phyloP scores from a whole-genome alignment of 2,888 invertebrate genomes.

The Ennomos quercinarius region DNA sequence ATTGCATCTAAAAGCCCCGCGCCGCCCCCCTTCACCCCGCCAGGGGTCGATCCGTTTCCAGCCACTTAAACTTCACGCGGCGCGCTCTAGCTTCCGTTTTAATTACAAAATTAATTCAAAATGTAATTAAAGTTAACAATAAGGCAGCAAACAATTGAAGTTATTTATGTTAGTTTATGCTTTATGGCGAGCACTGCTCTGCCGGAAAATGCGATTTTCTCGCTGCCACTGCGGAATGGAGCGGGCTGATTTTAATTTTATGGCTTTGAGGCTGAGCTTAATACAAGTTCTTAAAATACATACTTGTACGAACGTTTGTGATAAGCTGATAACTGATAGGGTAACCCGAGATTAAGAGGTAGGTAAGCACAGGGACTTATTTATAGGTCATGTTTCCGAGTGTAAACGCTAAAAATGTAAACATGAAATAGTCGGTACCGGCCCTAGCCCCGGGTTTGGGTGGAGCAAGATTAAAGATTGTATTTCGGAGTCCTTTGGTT shows the following conservation, averaged over 20 bases:
- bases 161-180: slow-evolving; percentile 86
- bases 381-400: too few relatives aligned
- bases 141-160: slow-evolving; percentile 86
- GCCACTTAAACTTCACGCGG: slow-evolving; percentile 86
- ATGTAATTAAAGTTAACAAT: slow-evolving; percentile 87
- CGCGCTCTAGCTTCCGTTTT: slow-evolving; percentile 86
- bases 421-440: too few relatives aligned
- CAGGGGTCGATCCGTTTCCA: slow-evolving; percentile 82
- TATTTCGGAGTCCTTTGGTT: too few relatives aligned
- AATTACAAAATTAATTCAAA: slow-evolving; percentile 87
- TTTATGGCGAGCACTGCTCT: slow-evolving; percentile 71
- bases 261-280: slow-evolving; percentile 10
- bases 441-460: too few relatives aligned
- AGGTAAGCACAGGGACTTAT: too few relatives aligned
- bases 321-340: too few relatives aligned
- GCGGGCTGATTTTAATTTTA: slow-evolving; percentile 37
- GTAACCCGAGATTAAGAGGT: too few relatives aligned
- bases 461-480: too few relatives aligned
- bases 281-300: slow-evolving; percentile 33
- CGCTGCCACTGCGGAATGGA: slow-evolving; percentile 31
- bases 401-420: too few relatives aligned
- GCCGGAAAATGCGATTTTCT: slow-evolving; percentile 67
- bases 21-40: slow-evolving; percentile 60
- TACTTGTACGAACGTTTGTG: neutral
- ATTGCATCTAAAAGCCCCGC: slow-evolving; percentile 81